Evolutionary conservation across 2,888 invertebrate species (phyloP), one percentile per base, ranked within the genome.

Genomic region (Polydrusus pterygomalis): DNA sequence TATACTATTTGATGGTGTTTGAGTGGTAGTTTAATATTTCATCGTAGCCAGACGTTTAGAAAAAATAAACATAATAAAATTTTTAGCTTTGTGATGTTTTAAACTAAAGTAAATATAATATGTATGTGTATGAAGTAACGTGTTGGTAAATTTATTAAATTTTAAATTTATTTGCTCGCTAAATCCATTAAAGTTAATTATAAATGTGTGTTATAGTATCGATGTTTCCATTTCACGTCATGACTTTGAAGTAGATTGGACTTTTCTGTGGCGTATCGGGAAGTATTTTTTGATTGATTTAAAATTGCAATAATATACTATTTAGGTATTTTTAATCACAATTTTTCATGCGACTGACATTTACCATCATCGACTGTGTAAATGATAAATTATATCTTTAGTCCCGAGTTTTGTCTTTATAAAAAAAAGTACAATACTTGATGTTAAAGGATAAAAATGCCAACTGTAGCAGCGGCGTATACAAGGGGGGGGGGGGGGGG

Each of bases 11-110:
- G 58, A 72, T 72, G 56, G 73, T 40, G 45, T 60, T 68, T 58
- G 68, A 70, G 54, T 73, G 67, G 60, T 73, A 73, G 60, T 67
- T 51, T 68, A 17, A 43, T 54, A 60, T 65, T 68, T 73, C 60
- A 67, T 73, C 18, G 56, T 40, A 20, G 64, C 47, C 49, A 64
- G 38, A 51, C 62, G 64, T 7, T 13, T 62, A 62, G 20, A 20
- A 69, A 69, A 43, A 60, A 69, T 49, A 69, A 30, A 47, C 30
- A 25, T 15, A 20, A 30, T 43, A 63, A 25, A 60, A 34, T 30
- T 25, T 49, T 25, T 60, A 40, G 11, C 58, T 47, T 34, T 45
- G 47, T 15, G 15, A 64, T 64, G 40, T 47, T 64, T 47, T 34
- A n/a, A n/a, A n/a, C n/a, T n/a, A n/a, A n/a, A n/a, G n/a, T 45